Conservation (phyloP, 2,797 vertebrate genomes). For the Rousettus madagascariensis region DNA sequence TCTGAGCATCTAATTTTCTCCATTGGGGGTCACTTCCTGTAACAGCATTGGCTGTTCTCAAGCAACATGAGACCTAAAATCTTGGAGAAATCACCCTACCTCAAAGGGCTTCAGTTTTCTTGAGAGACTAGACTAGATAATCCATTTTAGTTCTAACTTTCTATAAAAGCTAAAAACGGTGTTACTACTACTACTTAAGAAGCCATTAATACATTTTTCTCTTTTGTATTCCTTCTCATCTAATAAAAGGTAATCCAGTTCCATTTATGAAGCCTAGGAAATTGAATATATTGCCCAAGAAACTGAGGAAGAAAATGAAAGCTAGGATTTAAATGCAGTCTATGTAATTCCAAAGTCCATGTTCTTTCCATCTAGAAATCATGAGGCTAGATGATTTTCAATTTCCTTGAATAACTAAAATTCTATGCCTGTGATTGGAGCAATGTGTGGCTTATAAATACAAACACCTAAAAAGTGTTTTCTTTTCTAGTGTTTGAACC, state of each 20-base stretch:
- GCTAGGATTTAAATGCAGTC: not conserved
- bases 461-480: not conserved
- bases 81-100: not conserved
- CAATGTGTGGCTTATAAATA: not conserved
- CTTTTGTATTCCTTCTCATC: not conserved
- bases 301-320: slow-evolving; percentile 6
- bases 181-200: not conserved
- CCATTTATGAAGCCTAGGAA: not conserved
- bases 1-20: too few species aligned
- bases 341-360: not conserved
- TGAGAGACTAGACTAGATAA: not conserved
- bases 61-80: slow-evolving; percentile 18
- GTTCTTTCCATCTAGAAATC: not conserved
- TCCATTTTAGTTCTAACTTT: not conserved
- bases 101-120: not conserved
- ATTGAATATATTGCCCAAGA: not conserved
- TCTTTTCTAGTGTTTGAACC: not conserved
- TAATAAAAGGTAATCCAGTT: not conserved
- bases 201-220: not conserved
- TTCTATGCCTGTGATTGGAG: not conserved
- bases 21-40: too few species aligned
- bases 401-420: not conserved
- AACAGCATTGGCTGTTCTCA: not conserved
- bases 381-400: not conserved
- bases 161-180: not conserved